Evolutionary conservation across 2,113 vertebrate species (phyloP).

Genomic region (Macroglossus sobrinus): DNA sequence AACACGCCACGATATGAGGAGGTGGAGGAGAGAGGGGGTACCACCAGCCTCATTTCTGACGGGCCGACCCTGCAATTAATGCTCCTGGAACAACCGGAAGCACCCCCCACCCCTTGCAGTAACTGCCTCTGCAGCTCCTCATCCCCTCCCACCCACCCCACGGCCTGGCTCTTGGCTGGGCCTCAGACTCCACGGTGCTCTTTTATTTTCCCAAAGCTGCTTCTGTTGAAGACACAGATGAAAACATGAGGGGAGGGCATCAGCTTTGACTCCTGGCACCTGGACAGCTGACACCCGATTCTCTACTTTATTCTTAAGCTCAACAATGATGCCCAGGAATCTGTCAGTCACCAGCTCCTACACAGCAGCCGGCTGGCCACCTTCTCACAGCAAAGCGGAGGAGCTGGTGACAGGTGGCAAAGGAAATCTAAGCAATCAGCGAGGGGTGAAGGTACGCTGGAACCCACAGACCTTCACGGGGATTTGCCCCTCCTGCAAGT

Average conservation of each 20-base stretch:
- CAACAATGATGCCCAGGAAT: background rate
- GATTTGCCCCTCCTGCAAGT: background rate
- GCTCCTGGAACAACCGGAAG: background rate
- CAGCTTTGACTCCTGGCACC: background rate
- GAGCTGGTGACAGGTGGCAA: background rate
- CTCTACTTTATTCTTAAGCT: background rate
- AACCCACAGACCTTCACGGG: rapidly evolving
- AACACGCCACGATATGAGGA: background rate
- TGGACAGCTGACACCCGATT: too few relatives aligned
- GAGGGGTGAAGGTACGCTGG: background rate
- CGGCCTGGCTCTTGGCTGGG: background rate
- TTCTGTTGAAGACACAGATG: background rate
- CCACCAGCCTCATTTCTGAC: background rate
- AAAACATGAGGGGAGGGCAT: background rate
- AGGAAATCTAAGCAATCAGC: background rate
- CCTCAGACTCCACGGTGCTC: rapidly evolving
- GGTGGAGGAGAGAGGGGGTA: rapidly evolving
- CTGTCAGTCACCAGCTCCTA: background rate
- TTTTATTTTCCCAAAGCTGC: background rate
- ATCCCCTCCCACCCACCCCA: too few relatives aligned
- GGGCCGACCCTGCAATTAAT: background rate
- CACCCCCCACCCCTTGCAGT: background rate
- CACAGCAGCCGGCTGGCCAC: rapidly evolving
- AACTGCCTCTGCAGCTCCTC: background rate
- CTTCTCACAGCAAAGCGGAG: background rate